phyloP scores from a whole-genome alignment of 2,797 vertebrate genomes.

The Dipus sagitta region DNA sequence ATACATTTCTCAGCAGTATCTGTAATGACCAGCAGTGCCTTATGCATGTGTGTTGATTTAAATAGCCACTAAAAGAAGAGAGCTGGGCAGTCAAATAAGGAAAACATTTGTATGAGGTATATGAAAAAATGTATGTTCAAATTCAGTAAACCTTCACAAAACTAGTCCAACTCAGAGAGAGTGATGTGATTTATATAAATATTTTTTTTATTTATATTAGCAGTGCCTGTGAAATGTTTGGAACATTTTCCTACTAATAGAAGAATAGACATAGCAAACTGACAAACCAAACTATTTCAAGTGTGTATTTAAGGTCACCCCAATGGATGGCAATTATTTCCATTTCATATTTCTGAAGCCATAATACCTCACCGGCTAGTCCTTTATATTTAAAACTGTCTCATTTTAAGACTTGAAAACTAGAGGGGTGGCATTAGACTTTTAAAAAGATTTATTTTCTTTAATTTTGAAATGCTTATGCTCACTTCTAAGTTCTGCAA shows the following conservation, averaged over 20 bases:
- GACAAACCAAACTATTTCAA: slow-evolving; percentile 22
- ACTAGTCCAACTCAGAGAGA: neutral
- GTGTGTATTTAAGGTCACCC: slow-evolving; percentile 21
- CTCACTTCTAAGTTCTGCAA: neutral
- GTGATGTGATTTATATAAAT: neutral
- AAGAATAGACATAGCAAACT: neutral
- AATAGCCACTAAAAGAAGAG: neutral
- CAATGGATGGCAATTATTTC: slow-evolving; percentile 13
- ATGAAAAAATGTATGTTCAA: neutral
- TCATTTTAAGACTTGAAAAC: slow-evolving; percentile 3
- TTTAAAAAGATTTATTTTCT: slow-evolving; percentile 12
- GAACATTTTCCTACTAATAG: neutral
- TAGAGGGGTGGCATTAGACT: neutral
- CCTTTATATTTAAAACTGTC: neutral
- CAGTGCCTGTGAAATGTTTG: neutral
- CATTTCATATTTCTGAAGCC: neutral
- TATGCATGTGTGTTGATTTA: neutral
- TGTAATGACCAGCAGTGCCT: neutral
- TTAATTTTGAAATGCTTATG: slow-evolving; percentile 47
- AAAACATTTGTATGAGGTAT: neutral
- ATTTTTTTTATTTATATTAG: slow-evolving; percentile 25
- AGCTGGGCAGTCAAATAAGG: neutral
- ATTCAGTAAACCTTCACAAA: neutral
- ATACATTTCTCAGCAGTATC: neutral
- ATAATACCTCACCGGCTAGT: neutral